Base-by-base conservation (phyloP, 2,797 vertebrate species). In the Pempheris klunzingeri region DNA sequence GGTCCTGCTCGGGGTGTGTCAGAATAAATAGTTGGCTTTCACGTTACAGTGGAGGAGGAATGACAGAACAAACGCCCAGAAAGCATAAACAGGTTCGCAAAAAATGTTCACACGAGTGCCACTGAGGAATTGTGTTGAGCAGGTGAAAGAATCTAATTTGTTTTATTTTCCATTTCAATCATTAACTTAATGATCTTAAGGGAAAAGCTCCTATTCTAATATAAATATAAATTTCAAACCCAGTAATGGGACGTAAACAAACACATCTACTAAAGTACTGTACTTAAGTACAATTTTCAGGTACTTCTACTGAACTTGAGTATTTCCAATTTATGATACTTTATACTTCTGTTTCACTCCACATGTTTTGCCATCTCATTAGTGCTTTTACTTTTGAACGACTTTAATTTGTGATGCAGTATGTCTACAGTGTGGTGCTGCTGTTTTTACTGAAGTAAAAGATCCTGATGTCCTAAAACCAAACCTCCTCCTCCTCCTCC, bases 1-100 rank as follows among this genome's bases (percentile, higher is more conserved):
- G 34, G 39, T 67, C 68, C 47, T 22, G 9, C 59, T 49, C 28
- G 0, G 71, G 92, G 90, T 58, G 91, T 91, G 92, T 71, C 85
- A 2, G 4, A 4, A 49, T 70, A 77, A 83, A 92, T 88, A 90
- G 62, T 80, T 88, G 68, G n/a, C 78, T 54, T 59, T 83, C 58
- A 49, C 61, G 57, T 87, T 63, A 58, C 39, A 50, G 58, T 3
- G 18, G 32, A 55, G 57, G n/a, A 75, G 39, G 69, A 80, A 74
- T 74, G 74, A 44, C 36, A 60, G 66, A 83, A 61, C 74, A 91
- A 91, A 90, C 54, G 75, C 11, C 1, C 43, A 7, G 24, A 72
- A 76, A 76, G 55, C 20, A 30, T 55, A 53, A 82, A 85, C 81
- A 67, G 82, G 72, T 76, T 50, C 30, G 41, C 24, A 44, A 55